Conservation (phyloP, 37 sponge, comb jelly and placozoan genomes). For the Beroe forskalii region DNA sequence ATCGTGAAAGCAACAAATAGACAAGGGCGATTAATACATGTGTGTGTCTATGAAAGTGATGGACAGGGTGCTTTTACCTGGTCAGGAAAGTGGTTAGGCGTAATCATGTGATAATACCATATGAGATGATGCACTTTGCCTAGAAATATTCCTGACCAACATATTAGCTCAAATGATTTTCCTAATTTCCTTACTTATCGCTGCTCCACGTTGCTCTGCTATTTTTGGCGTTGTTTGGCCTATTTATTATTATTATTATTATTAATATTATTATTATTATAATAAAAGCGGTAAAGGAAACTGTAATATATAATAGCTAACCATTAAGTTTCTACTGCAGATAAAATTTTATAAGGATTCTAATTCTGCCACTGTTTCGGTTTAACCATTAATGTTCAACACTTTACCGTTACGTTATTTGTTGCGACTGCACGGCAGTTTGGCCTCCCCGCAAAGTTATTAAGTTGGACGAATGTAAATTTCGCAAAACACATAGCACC, state of each 20-base stretch:
- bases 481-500: too few relatives aligned
- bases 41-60: slow-evolving; percentile 2
- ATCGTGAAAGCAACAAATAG: slow-evolving; percentile 16
- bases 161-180: slow-evolving; percentile 55
- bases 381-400: too few relatives aligned
- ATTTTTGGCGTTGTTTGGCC: slow-evolving; percentile 27
- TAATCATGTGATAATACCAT: slow-evolving; percentile 57
- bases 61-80: neutral
- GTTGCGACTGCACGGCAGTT: too few relatives aligned
- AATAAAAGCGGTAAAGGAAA: too few relatives aligned
- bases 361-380: too few relatives aligned
- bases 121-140: slow-evolving; percentile 25
- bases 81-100: slow-evolving; percentile 22
- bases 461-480: too few relatives aligned
- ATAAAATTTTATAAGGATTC: too few relatives aligned
- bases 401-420: too few relatives aligned
- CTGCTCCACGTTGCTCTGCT: slow-evolving; percentile 11
- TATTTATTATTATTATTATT: neutral
- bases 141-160: slow-evolving; percentile 38
- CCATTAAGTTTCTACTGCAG: too few relatives aligned
- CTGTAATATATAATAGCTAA: too few relatives aligned
- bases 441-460: too few relatives aligned
- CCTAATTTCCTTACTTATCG: slow-evolving; percentile 6
- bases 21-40: slow-evolving; percentile 45
- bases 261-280: too few relatives aligned